Evolutionary conservation across 1,140 invertebrate species (phyloP), one percentile per base, ranked within the genome.

Genomic region (Apolygus lucorum): DNA sequence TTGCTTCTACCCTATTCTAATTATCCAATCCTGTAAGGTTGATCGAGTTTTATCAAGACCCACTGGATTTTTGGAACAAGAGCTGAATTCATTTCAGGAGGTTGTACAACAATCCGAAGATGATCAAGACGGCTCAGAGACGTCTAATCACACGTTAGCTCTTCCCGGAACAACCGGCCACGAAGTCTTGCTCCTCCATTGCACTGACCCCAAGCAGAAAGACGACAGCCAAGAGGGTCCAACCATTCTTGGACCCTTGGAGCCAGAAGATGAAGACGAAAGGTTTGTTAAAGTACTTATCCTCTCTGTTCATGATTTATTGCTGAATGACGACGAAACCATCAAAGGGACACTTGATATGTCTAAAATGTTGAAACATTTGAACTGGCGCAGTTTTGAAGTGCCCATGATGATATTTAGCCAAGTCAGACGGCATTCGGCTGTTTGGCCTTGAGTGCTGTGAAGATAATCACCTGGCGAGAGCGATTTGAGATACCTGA

Each of bases 391-490:
- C 34, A 42, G 4, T 42, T 4, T 59, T 13, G 54, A 17, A 49
- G 11, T 52, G 24, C 42, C 13, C 25, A 59, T 54, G 52, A 68
- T 68, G 67, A 68, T 26, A 68, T 54, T 68, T 68, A 68, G 67
- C 67, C 67, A 68, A 68, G 49, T 2, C 67, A 54, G 54, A 13
- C 13, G 52, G 67, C 52, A 68, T 68, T 68, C 67, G 52, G 52
- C 27, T 59, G 17, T 59, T 4, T 2, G 2, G 54, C 52, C 52
- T 68, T 1, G 67, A 68, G 67, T 68, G 25, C 67, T 27, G 1
- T 68, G 67, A 54, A 54, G 49, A 54, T 26, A 14, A n/a, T 34
- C 22, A 59, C 4, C 22, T 4, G 54, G 54, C 54, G 54, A 59
- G 54, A 59, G 54, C 54, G 54, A 59, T 59, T 42, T 42, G 8